Evolutionary conservation across 2,888 invertebrate species (phyloP).

Genomic region (Petrolisthes manimaculis): DNA sequence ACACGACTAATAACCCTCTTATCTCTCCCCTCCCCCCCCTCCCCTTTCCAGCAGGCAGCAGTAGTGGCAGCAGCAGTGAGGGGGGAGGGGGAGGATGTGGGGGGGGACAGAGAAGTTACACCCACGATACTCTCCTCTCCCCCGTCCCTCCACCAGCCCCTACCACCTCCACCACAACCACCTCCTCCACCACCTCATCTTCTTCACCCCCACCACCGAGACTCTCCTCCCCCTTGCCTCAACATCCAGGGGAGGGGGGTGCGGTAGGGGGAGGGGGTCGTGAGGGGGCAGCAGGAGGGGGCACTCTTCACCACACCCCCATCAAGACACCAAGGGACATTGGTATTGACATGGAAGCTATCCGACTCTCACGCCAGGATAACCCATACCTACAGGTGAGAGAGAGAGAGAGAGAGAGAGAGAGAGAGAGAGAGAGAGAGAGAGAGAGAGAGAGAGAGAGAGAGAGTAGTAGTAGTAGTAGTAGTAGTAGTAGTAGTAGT

Average conservation of each 20-base stretch:
- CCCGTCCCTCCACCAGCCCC: background rate
- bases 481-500: background rate
- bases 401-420: background rate
- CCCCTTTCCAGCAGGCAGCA: too few species aligned
- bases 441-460: background rate
- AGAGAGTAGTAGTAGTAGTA: background rate
- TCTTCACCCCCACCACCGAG: background rate
- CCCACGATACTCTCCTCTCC: background rate
- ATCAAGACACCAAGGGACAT: constrained; percentile 59
- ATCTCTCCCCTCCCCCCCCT: too few species aligned
- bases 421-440: background rate
- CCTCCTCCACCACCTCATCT: background rate
- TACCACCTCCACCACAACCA: background rate
- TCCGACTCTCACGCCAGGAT: constrained; percentile 84
- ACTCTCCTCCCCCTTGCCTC: background rate
- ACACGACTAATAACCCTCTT: too few species aligned
- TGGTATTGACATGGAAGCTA: constrained; percentile 83
- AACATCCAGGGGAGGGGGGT: too few species aligned
- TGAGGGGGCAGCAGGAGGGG: background rate
- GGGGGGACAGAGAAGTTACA: background rate
- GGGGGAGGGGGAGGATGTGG: background rate
- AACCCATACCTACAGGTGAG: constrained; percentile 81
- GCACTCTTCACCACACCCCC: constrained; percentile 37
- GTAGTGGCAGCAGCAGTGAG: background rate
- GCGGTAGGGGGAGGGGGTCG: background rate